These are phyloP conservation scores for Eupithecia abbreviata DNA, from an alignment of 2,888 invertebrate species.

Conservation along the genomic window DNA sequence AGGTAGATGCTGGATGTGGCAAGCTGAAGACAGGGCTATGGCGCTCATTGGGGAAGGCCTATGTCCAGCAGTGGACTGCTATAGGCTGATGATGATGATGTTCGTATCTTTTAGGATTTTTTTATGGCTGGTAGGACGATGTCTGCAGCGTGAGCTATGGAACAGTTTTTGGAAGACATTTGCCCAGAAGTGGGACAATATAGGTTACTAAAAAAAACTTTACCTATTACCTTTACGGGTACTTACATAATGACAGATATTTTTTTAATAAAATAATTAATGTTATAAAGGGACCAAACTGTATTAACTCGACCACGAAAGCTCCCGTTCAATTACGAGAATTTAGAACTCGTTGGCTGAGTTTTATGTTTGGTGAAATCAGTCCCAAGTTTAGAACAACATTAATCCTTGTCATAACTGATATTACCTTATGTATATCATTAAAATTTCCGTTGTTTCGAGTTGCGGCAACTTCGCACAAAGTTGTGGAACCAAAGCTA, in stretches of 20 bases:
- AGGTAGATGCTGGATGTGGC: too few species aligned
- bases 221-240: not conserved
- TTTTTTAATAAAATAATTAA: not conserved
- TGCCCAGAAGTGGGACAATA: too few species aligned
- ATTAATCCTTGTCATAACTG: slow-evolving; percentile 12
- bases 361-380: slow-evolving; percentile 5
- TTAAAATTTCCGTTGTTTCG: slow-evolving; percentile 7
- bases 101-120: too few species aligned
- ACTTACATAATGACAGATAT: not conserved
- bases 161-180: too few species aligned
- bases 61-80: too few species aligned
- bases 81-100: too few species aligned
- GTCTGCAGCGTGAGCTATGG: too few species aligned
- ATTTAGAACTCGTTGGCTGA: not conserved
- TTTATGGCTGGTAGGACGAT: too few species aligned
- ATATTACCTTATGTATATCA: slow-evolving; percentile 4
- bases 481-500: slow-evolving; percentile 3
- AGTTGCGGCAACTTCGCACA: slow-evolving; percentile 13
- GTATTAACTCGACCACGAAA: not conserved
- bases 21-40: too few species aligned
- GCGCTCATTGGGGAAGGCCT: too few species aligned
- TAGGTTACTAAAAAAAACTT: too few species aligned
- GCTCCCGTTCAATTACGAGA: not conserved
- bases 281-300: not conserved
- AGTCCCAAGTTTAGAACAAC: slow-evolving; percentile 4